These are phyloP conservation scores for Apteryx mantelli DNA, from an alignment of 2,113 vertebrate genomes.

Conservation along the genomic window DNA sequence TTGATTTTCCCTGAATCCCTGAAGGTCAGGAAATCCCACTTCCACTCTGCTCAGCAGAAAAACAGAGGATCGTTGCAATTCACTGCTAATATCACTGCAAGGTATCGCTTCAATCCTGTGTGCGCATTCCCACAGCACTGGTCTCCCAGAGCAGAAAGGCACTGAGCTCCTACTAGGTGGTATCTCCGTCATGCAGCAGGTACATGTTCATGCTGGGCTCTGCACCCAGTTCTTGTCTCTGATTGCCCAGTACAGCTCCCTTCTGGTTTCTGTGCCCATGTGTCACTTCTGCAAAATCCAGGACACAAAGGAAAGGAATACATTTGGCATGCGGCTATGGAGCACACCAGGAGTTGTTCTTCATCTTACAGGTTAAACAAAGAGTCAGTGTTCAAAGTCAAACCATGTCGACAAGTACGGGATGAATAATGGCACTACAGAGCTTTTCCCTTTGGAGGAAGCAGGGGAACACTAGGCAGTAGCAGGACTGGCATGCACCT, in stretches of 20 bases:
- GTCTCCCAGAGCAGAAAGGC: no score
- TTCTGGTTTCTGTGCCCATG: background rate
- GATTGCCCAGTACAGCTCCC: background rate
- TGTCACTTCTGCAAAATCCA: background rate
- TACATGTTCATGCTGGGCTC: background rate
- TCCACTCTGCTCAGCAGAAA: background rate
- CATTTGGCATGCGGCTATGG: background rate
- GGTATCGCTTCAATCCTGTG: rapidly evolving
- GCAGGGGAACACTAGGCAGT: rapidly evolving
- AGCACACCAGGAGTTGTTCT: background rate
- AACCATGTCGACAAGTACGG: background rate
- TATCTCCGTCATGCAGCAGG: background rate
- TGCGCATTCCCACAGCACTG: background rate
- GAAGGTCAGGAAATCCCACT: background rate
- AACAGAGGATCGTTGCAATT: background rate
- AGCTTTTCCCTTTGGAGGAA: background rate
- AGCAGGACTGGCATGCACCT: background rate
- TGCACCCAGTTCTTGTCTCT: background rate
- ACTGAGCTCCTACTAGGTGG: rapidly evolving
- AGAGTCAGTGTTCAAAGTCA: background rate
- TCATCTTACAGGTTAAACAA: background rate
- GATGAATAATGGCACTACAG: background rate
- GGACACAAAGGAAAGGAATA: background rate
- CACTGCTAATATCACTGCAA: background rate
- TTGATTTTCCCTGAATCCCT: background rate